Evolutionary conservation across 2,888 invertebrate genomes (phyloP).

Genomic region (Priocnemis perturbator): DNA sequence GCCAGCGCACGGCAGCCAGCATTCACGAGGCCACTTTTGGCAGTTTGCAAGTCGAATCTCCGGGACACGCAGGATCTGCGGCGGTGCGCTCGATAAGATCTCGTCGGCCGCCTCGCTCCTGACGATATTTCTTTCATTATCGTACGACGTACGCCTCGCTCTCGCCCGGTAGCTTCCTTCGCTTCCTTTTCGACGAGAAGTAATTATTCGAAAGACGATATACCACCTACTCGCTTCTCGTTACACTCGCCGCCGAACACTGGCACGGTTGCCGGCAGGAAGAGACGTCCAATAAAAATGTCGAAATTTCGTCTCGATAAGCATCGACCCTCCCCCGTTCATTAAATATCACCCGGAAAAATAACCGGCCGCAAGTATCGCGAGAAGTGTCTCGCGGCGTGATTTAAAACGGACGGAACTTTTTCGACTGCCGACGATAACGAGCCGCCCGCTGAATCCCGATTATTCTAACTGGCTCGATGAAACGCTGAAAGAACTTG

Average conservation of each 20-base stretch:
- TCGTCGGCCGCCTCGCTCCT: constrained; percentile 32
- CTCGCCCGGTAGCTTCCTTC: constrained; percentile 27
- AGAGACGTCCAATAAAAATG: no score
- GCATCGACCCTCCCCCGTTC: no score
- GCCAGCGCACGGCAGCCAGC: neutral
- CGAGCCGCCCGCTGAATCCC: no score
- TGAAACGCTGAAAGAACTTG: no score
- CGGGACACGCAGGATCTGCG: neutral
- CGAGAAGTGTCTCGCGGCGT: no score
- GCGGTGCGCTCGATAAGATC: constrained; percentile 39
- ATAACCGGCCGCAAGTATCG: no score
- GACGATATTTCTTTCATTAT: constrained; percentile 43
- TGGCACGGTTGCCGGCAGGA: no score
- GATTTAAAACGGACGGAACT: no score
- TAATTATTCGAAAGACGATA: constrained; percentile 44
- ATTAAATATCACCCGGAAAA: no score
- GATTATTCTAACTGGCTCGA: no score
- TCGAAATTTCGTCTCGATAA: no score
- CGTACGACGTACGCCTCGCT: constrained; percentile 5
- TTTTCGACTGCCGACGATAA: no score
- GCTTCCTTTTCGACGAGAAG: constrained; percentile 41
- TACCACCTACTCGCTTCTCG: constrained; percentile 22
- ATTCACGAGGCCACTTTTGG: constrained; percentile 25
- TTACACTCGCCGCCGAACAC: constrained; percentile 23
- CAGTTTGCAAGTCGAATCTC: constrained; percentile 34